Evolutionary conservation across 2,113 vertebrate species (phyloP).

Genomic region (Lagenorhynchus albirostris): DNA sequence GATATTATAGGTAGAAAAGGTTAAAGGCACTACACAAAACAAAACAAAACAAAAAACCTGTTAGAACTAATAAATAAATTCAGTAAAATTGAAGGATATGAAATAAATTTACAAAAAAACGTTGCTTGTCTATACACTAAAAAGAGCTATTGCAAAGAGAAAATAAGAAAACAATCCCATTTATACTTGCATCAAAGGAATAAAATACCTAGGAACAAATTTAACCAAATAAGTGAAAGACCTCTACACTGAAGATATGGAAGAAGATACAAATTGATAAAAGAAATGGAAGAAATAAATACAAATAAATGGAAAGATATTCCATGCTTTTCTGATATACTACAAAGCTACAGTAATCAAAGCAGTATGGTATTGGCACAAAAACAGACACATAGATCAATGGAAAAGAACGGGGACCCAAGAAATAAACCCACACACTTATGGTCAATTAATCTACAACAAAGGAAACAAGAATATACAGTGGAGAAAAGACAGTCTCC

Average conservation of each 20-base stretch:
- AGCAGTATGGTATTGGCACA: background rate
- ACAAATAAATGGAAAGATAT: background rate
- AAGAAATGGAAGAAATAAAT: too few species aligned
- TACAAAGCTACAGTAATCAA: background rate
- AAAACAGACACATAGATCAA: background rate
- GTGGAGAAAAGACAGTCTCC: background rate
- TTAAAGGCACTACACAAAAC: background rate
- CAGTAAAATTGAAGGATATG: background rate
- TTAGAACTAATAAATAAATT: background rate
- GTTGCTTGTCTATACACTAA: background rate
- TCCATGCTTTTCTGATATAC: background rate
- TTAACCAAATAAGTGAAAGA: background rate
- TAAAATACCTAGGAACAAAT: background rate
- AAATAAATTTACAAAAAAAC: background rate
- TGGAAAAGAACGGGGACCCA: background rate
- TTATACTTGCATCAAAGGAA: background rate
- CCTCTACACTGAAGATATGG: background rate
- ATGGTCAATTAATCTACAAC: background rate
- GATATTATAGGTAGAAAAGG: background rate
- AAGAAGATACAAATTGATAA: background rate
- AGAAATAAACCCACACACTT: background rate
- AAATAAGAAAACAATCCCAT: background rate
- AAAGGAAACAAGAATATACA: background rate
- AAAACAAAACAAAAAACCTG: background rate
- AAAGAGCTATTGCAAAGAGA: background rate